Evolutionary conservation across 2,113 vertebrate species (phyloP).

Genomic region (Synodontis membranacea): DNA sequence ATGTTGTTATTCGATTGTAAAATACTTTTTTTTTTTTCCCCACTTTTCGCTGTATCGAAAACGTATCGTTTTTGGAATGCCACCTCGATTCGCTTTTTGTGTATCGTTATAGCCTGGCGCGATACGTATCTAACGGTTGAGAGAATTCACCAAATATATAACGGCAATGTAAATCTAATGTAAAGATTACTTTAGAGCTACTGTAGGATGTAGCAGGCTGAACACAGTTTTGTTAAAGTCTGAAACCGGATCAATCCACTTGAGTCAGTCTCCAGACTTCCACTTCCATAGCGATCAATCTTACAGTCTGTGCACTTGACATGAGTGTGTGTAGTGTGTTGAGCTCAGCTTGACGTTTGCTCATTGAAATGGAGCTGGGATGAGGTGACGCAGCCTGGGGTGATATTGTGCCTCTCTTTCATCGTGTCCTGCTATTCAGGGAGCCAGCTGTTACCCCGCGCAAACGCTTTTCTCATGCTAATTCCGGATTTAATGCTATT

Average conservation of each 20-base stretch:
- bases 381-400: constrained; percentile 14
- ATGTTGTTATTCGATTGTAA: not conserved
- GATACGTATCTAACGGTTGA: too few species aligned
- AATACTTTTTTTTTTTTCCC: too few species aligned
- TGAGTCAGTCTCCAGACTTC: not conserved
- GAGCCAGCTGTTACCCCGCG: constrained; percentile 54
- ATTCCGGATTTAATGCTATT: constrained; percentile 56
- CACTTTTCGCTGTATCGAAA: too few species aligned
- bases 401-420: constrained; percentile 27
- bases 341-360: not conserved
- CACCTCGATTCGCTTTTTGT: too few species aligned
- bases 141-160: too few species aligned
- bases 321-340: constrained; percentile 18
- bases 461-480: constrained; percentile 66
- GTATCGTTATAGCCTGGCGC: not conserved
- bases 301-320: not conserved
- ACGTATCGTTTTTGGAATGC: too few species aligned
- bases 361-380: constrained; percentile 32
- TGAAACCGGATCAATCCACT: not conserved
- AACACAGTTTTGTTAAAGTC: not conserved
- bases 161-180: too few species aligned
- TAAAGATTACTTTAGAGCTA: too few species aligned
- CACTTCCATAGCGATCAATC: not conserved
- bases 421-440: constrained; percentile 33
- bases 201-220: too few species aligned